Conservation (phyloP, 2,797 vertebrate genomes). For the Buceros bicornis region DNA sequence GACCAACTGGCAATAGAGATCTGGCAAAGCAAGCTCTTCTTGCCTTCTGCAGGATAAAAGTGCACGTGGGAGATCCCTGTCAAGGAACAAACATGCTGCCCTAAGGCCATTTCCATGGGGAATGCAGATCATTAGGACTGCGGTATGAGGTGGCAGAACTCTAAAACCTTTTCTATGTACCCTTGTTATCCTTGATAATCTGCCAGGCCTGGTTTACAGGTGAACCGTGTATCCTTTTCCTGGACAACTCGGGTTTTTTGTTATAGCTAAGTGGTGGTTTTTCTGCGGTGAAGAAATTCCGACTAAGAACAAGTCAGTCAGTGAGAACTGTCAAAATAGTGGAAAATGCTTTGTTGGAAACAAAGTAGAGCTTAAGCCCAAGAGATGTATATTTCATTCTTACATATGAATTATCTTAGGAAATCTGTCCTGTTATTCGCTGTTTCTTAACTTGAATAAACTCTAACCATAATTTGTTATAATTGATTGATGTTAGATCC, state of each 20-base stretch:
- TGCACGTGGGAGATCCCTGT: background rate
- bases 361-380: background rate
- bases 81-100: background rate
- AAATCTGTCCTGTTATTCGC: background rate
- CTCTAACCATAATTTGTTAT: background rate
- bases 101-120: background rate
- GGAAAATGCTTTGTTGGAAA: background rate
- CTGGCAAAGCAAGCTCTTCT: background rate
- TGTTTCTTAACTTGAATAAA: background rate
- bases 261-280: background rate
- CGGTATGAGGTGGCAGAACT: background rate
- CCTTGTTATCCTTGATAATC: background rate
- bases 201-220: background rate
- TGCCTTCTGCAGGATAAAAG: constrained; percentile 8
- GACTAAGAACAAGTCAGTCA: background rate
- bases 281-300: background rate
- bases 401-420: background rate
- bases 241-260: fast-evolving
- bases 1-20: background rate
- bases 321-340: background rate
- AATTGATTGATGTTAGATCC: background rate
- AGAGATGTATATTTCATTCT: background rate
- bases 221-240: background rate
- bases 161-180: background rate
- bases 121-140: background rate